Evolutionary conservation across 2,888 invertebrate genomes (phyloP).

Genomic region (Conistra vaccinii): DNA sequence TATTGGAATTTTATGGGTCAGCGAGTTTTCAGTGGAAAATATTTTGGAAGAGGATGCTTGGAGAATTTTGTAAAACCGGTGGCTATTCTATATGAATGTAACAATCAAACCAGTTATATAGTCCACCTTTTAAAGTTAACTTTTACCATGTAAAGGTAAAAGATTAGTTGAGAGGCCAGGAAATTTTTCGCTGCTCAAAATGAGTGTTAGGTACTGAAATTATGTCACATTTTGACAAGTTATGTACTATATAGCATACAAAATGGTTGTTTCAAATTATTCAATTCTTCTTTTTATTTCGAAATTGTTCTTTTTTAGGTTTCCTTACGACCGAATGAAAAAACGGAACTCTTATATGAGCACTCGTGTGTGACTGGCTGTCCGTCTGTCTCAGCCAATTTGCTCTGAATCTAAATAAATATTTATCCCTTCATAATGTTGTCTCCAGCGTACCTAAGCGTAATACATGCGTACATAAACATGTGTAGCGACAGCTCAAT

Average conservation of each 20-base stretch:
- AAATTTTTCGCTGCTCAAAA: not conserved
- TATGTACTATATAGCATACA: too few relatives aligned
- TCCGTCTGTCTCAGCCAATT: too few relatives aligned
- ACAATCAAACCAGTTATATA: not conserved
- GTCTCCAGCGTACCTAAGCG: not conserved
- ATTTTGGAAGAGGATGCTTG: not conserved
- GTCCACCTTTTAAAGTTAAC: not conserved
- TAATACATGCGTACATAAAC: slow-evolving; percentile 41
- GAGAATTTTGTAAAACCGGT: not conserved
- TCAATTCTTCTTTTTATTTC: too few relatives aligned
- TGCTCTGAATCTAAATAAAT: too few relatives aligned
- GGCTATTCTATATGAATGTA: not conserved
- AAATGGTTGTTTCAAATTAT: too few relatives aligned
- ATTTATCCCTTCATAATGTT: not conserved
- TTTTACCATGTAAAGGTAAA: not conserved
- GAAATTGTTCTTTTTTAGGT: too few relatives aligned
- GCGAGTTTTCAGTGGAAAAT: slow-evolving; percentile 20
- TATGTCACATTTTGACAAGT: not conserved
- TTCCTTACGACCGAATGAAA: too few relatives aligned
- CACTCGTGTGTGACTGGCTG: too few relatives aligned
- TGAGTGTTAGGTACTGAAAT: not conserved
- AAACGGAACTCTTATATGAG: too few relatives aligned
- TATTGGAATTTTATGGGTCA: slow-evolving; percentile 34
- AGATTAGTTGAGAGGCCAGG: too few relatives aligned
- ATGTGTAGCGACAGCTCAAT: slow-evolving; percentile 35